Percentiles rank a stretch among this genome's conserved stretches.
Conservation (phyloP, 2,113 vertebrate genomes). For the Planiliza haematocheilus region DNA sequence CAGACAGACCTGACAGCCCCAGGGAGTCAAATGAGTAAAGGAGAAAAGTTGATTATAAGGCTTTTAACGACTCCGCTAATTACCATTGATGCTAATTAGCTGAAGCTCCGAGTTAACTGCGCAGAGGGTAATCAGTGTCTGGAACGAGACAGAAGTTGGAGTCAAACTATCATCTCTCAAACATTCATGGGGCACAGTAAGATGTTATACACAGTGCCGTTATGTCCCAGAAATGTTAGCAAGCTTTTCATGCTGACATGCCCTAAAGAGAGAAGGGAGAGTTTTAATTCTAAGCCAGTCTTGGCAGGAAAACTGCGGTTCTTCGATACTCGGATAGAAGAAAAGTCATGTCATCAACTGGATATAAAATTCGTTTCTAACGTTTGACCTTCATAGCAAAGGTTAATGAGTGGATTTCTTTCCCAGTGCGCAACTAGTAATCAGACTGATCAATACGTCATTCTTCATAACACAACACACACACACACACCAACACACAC, state of each 20-base stretch:
- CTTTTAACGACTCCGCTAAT: slow-evolving; percentile 82
- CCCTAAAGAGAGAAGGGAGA: slow-evolving; percentile 40
- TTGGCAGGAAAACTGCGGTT: not conserved
- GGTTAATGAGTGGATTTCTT: slow-evolving; percentile 35
- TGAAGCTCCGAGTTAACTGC: slow-evolving; percentile 79
- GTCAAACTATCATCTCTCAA: slow-evolving; percentile 78
- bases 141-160: slow-evolving; percentile 77
- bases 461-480: slow-evolving; percentile 20
- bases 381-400: slow-evolving; percentile 46
- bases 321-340: not conserved
- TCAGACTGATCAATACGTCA: slow-evolving; percentile 26
- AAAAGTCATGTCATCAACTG: slow-evolving; percentile 3
- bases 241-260: slow-evolving; percentile 39
- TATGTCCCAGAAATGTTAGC: slow-evolving; percentile 51
- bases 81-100: slow-evolving; percentile 82
- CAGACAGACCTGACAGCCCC: slow-evolving; percentile 77
- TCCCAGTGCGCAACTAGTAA: not conserved
- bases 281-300: slow-evolving; percentile 27
- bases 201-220: slow-evolving; percentile 52
- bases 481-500: slow-evolving; percentile 30
- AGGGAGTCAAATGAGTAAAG: slow-evolving; percentile 78
- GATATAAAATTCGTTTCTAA: not conserved
- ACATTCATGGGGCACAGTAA: slow-evolving; percentile 62
- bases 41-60: slow-evolving; percentile 83
- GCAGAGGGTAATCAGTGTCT: slow-evolving; percentile 78